Evolutionary conservation across 2,797 vertebrate species (phyloP).

Genomic region (Cyclura pinguis): DNA sequence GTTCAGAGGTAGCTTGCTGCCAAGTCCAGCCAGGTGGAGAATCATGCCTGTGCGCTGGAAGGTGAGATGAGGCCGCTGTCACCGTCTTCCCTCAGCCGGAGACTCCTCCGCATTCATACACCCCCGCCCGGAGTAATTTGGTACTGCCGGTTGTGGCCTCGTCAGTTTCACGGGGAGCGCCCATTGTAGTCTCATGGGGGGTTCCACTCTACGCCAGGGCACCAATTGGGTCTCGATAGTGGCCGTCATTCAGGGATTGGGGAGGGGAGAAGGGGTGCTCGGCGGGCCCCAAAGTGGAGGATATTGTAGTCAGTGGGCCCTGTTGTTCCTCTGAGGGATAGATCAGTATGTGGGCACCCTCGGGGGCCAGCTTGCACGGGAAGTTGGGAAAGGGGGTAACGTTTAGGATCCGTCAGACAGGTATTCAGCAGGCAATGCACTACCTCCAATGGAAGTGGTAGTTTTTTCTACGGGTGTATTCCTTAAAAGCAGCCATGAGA

Average conservation of each 20-base stretch:
- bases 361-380: neutral
- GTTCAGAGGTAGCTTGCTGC: neutral
- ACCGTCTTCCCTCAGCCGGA: neutral
- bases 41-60: constrained; percentile 83
- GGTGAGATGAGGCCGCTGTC: constrained; percentile 72
- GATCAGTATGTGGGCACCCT: constrained; percentile 3
- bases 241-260: no score
- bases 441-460: no score
- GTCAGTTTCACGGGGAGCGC: neutral
- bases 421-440: no score
- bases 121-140: neutral
- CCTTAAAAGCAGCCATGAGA: no score
- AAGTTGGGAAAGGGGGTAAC: neutral
- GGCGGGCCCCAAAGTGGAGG: no score
- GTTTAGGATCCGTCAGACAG: no score
- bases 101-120: neutral
- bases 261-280: no score
- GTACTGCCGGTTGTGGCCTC: neutral
- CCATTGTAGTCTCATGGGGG: neutral
- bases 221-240: no score
- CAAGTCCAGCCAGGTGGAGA: neutral
- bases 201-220: no score
- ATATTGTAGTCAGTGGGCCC: neutral
- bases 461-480: no score
- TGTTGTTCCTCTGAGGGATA: neutral